Percentiles rank a stretch among this genome's conserved stretches.
Conservation (phyloP, 2,113 vertebrate genomes). For the Oreotrochilus melanogaster region DNA sequence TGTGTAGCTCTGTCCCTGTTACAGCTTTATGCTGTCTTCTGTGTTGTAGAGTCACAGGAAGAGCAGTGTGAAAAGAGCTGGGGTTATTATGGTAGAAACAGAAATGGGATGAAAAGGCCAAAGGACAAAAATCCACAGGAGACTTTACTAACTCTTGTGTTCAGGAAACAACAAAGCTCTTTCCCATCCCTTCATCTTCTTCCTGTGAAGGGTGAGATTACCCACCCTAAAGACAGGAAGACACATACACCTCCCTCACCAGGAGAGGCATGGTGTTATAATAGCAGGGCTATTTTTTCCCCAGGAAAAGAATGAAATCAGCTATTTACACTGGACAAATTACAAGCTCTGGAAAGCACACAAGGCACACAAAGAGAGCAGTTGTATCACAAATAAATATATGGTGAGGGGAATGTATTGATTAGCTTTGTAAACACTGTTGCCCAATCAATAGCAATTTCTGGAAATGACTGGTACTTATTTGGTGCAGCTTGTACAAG, state of each 20-base stretch:
- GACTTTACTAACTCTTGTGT: conserved; percentile 41
- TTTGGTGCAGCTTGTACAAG: conserved; percentile 74
- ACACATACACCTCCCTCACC: conserved; percentile 32
- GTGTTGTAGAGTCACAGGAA: conserved; percentile 38
- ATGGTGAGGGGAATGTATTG: conserved; percentile 75
- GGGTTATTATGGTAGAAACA: conserved; percentile 47
- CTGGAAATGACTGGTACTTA: conserved; percentile 81
- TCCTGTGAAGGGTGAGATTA: conserved; percentile 62
- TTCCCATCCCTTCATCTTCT: conserved; percentile 73
- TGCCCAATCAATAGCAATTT: conserved; percentile 83
- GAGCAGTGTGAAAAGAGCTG: conserved; percentile 9
- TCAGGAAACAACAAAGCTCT: conserved; percentile 72
- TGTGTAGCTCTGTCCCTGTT: not conserved
- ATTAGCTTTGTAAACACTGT: conserved; percentile 79
- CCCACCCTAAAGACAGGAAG: conserved; percentile 46
- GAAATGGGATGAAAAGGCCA: conserved; percentile 65
- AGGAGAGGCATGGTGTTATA: conserved; percentile 62
- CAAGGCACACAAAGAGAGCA: conserved; percentile 57
- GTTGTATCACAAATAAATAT: conserved; percentile 78
- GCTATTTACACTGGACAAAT: conserved; percentile 79
- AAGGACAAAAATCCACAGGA: conserved; percentile 69
- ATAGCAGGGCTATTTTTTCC: conserved; percentile 63
- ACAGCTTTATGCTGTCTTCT: conserved; percentile 28
- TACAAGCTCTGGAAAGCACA: conserved; percentile 81
- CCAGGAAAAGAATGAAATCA: conserved; percentile 82